These are phyloP conservation scores for Acromyrmex charruanus DNA, from an alignment of 1,140 invertebrate species.

Conservation along the genomic window DNA sequence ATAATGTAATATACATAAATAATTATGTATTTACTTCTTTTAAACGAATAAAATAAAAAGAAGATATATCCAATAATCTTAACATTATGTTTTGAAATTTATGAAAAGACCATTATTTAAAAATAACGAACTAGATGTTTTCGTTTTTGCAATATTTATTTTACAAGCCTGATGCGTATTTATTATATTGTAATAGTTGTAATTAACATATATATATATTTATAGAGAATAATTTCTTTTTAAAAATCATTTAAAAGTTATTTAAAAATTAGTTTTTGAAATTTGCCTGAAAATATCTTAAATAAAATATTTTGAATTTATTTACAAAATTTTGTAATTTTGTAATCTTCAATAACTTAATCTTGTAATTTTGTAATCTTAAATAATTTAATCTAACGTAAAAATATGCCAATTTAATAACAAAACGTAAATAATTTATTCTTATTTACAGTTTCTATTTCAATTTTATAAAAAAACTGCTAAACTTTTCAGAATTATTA, in stretches of 20 bases:
- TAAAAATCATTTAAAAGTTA: neutral
- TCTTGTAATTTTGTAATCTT: neutral
- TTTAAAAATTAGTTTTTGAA: neutral
- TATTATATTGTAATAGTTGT: neutral
- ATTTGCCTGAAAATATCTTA: neutral
- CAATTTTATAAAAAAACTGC: neutral
- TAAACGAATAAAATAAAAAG: slow-evolving; percentile 22
- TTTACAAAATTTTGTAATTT: neutral
- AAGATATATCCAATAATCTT: neutral
- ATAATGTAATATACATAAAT: neutral
- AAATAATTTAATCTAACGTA: neutral
- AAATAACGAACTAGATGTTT: neutral
- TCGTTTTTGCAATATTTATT: neutral
- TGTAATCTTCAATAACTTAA: neutral
- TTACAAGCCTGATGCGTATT: neutral
- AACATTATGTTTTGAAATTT: neutral
- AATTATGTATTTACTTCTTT: slow-evolving; percentile 22
- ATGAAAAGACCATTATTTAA: neutral
- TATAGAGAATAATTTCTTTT: no score
- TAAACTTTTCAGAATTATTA: neutral
- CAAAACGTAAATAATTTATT: neutral
- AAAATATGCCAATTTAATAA: neutral
- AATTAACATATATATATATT: no score
- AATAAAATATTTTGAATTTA: neutral
- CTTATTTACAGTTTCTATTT: neutral